phyloP scores from a whole-genome alignment of 1,140 invertebrate species.

The Hylaeus anthracinus region DNA sequence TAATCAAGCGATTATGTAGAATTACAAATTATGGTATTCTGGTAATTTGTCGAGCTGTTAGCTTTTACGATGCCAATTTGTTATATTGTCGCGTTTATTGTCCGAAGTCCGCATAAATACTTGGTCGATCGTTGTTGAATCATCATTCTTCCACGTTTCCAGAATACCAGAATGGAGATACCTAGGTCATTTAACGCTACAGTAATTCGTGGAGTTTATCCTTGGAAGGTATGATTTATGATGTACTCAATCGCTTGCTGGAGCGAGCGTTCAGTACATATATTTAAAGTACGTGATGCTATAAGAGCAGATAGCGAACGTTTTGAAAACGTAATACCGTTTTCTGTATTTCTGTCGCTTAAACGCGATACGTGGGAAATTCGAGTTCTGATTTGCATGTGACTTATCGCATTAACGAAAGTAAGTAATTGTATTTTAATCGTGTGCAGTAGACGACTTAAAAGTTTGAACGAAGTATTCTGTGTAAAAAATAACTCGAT shows the following conservation, averaged over 20 bases:
- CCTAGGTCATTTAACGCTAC: neutral
- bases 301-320: neutral
- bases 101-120: too few relatives aligned
- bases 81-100: too few relatives aligned
- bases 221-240: slow-evolving; percentile 8
- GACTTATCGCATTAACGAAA: neutral
- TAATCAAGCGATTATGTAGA: too few relatives aligned
- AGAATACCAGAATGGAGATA: neutral
- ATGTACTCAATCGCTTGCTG: neutral
- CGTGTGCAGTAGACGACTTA: too few relatives aligned
- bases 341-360: neutral
- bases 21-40: too few relatives aligned
- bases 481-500: too few relatives aligned
- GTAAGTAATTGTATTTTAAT: neutral
- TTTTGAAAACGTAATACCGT: neutral
- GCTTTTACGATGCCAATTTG: too few relatives aligned
- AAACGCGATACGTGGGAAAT: slow-evolving; percentile 19
- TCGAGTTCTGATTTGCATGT: neutral
- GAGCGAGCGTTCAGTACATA: neutral
- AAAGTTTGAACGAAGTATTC: too few relatives aligned
- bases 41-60: too few relatives aligned
- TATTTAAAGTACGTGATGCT: slow-evolving; percentile 4
- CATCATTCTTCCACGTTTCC: neutral
- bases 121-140: neutral
- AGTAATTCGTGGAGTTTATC: slow-evolving; percentile 13